Conservation (phyloP, 2,888 invertebrate genomes). For the Pomacea canaliculata region DNA sequence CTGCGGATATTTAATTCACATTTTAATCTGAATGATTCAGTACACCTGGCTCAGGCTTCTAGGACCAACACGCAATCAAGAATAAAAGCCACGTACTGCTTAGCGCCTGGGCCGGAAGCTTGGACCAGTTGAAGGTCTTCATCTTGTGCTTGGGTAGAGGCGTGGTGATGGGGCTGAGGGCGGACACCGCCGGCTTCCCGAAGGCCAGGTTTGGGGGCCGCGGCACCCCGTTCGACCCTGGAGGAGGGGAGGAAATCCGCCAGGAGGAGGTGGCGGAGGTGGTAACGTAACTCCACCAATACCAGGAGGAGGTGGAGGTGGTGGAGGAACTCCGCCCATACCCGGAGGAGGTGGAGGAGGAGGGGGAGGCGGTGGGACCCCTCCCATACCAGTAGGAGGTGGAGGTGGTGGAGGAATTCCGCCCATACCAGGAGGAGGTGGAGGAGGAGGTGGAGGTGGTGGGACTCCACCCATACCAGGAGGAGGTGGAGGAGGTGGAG, state of each 20-base stretch:
- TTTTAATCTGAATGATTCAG: too few species aligned
- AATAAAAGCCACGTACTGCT: slow-evolving; percentile 39
- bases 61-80: slow-evolving; percentile 1
- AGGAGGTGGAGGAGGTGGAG: slow-evolving; percentile 51
- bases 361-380: slow-evolving; percentile 32
- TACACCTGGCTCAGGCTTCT: too few species aligned
- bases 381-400: too few species aligned
- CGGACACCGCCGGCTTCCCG: slow-evolving; percentile 12
- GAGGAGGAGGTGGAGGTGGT: slow-evolving; percentile 32
- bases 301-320: slow-evolving; percentile 44
- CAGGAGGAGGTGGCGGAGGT: slow-evolving; percentile 37
- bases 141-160: slow-evolving; percentile 95
- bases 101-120: slow-evolving; percentile 78
- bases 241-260: slow-evolving; percentile 40
- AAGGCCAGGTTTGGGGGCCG: slow-evolving; percentile 30
- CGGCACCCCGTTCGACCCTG: slow-evolving; percentile 8
- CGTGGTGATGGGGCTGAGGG: slow-evolving; percentile 71
- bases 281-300: slow-evolving; percentile 25
- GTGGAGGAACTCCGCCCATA: slow-evolving; percentile 47
- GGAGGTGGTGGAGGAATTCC: slow-evolving; percentile 54
- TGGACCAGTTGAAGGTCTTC: slow-evolving; percentile 98
- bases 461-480: slow-evolving; percentile 36
- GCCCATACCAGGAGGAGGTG: slow-evolving; percentile 36
- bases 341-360: slow-evolving; percentile 58
- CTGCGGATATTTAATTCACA: too few species aligned